Evolutionary conservation across 2,113 vertebrate genomes (phyloP), one percentile per base, ranked within the genome.

Genomic region (Mormyrus lacerda): DNA sequence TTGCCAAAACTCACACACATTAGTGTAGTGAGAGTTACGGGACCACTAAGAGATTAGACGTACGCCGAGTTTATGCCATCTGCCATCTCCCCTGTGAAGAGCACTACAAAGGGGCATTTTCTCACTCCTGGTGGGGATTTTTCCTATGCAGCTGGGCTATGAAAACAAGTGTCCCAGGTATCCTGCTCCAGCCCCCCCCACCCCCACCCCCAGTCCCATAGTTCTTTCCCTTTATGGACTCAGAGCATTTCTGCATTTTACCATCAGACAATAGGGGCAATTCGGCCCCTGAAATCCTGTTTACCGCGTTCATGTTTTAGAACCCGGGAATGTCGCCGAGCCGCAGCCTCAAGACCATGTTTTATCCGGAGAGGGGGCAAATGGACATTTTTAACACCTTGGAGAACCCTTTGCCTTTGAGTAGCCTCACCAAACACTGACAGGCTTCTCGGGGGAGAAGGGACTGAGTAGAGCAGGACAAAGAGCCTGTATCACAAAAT

Each of bases 311-410:
- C 95, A 94, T 94, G 94, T 96, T 96, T 96, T 95, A 95, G 95
- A 95, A 95, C 95, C 95, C 95, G 95, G 95, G 96, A 96, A 96
- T 95, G 31, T 95, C 95, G 95, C 94, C 94, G 94, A 90, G 87
- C 93, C 94, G 93, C 95, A 95, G 96, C 94, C 83, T 92, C 95
- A 94, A 94, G 94, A 94, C 94, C 95, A 94, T 95, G 95, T 95
- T 94, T 94, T 94, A 92, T 92, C 94, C 90, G 93, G 93, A 95
- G 94, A 95, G 96, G 95, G 95, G 94, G 95, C 96, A 96, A 96
- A 96, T 96, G 95, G 96, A 96, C 93, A 95, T 96, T 96, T 96
- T 96, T 96, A 96, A 96, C 95, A 96, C 96, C 95, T 96, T 94
- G 95, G 96, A 96, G 94, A 94, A 95, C 92, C 93, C 93, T 91